Evolutionary conservation across 1,140 invertebrate genomes (phyloP).

Genomic region (Drosophila saltans): DNA sequence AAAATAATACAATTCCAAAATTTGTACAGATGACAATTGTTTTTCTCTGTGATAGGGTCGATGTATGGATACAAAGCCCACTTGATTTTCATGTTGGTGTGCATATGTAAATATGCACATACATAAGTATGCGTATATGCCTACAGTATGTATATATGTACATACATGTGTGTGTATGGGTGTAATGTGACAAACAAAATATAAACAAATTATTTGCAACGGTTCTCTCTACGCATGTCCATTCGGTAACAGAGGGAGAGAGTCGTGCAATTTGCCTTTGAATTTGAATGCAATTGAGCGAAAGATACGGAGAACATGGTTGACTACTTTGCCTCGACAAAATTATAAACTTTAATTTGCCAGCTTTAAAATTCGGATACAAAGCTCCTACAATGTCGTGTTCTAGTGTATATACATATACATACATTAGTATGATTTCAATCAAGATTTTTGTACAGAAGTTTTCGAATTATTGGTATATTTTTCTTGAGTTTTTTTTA

Average conservation of each 20-base stretch:
- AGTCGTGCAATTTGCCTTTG: slow-evolving; percentile 24
- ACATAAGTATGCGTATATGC: slow-evolving; percentile 10
- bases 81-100: slow-evolving; percentile 9
- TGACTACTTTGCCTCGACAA: neutral
- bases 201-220: neutral
- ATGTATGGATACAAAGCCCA: neutral
- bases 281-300: slow-evolving; percentile 8
- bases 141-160: slow-evolving; percentile 14
- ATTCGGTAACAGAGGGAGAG: slow-evolving; percentile 14
- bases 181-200: slow-evolving; percentile 17
- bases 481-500: too few species aligned
- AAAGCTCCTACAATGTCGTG: neutral
- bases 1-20: slow-evolving; percentile 52
- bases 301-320: neutral
- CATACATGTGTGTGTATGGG: slow-evolving; percentile 7
- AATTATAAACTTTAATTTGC: neutral
- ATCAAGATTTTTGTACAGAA: too few species aligned
- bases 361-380: neutral
- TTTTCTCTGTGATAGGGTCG: slow-evolving; percentile 3
- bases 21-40: slow-evolving; percentile 24
- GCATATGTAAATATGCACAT: slow-evolving; percentile 7
- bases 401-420: neutral
- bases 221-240: slow-evolving; percentile 39
- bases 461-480: too few species aligned
- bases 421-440: neutral